Base-by-base conservation (phyloP, 2,113 vertebrate species). In the Irena cyanogastra region DNA sequence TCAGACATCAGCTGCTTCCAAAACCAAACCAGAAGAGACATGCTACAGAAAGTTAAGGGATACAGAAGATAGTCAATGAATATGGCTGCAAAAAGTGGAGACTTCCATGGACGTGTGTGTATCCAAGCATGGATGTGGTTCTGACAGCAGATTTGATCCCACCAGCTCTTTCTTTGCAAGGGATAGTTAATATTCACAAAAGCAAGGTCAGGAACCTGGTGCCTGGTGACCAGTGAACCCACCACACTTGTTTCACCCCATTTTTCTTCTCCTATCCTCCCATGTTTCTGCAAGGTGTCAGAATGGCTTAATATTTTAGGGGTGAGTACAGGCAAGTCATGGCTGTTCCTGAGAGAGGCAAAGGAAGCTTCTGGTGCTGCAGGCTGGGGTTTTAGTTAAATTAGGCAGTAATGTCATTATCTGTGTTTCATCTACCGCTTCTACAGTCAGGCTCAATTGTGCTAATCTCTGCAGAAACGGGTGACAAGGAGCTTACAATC, bases 61-160 rank as follows among this genome's bases (percentile, higher is more conserved):
- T 4, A 59, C 39, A 27, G 11, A 39, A 28, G 23, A n/a, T 13
- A 57, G 18, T 17, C 3, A 2, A 17, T 27, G 7, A 23, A 27
- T 28, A 37, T 2, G 7, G 11, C 54, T 69, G 13, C 5, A 50
- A 44, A 77, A n/a, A 37, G 22, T 15, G 8, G 19, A 56, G 16
- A 13, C 5, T 49, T 72, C 30, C 24, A 11, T 1, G 17, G 60
- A 26, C 1, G 1, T 3, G 5, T 9, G 7, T 30, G 6, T 2
- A 13, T 47, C 60, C 68, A 37, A 50, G 56, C 14, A 13, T 37
- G 56, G 42, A 13, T 17, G 26, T 33, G 20, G 21, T 54, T 89
- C 61, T 68, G 30, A 22, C 41, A 65, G 53, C 4, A 56, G 19
- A 20, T 65, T 41, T 60, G 19, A 60, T 37, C 22, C 39, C 56